Conservation (phyloP, 2,797 vertebrate species). For the Sebastes minor region DNA sequence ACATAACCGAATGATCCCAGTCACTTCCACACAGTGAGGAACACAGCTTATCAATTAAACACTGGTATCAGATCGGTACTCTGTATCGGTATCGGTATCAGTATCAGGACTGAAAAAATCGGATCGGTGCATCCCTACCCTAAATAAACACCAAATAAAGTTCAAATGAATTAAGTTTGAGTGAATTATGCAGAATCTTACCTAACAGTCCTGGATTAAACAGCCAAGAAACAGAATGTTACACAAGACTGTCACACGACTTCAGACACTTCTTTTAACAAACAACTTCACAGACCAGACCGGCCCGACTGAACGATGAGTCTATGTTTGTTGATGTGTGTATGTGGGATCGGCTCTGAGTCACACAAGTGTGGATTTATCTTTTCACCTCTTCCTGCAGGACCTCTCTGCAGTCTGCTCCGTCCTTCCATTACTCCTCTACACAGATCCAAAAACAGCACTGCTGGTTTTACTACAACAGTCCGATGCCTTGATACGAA, state of each 20-base stretch:
- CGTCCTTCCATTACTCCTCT: neutral
- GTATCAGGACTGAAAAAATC: too few relatives aligned
- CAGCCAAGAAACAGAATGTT: neutral
- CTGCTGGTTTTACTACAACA: neutral
- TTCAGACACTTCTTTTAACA: constrained; percentile 14
- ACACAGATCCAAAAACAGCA: neutral
- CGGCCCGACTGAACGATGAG: constrained; percentile 15
- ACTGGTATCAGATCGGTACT: too few relatives aligned
- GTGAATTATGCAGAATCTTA: neutral
- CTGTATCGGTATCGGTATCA: too few relatives aligned
- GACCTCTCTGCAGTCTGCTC: constrained; percentile 4
- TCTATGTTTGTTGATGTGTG: constrained; percentile 31
- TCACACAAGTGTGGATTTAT: constrained; percentile 37
- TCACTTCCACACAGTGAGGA: too few relatives aligned
- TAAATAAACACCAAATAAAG: neutral
- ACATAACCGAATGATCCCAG: too few relatives aligned
- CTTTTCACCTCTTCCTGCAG: constrained; percentile 27
- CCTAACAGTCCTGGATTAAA: constrained; percentile 2
- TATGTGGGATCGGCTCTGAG: constrained; percentile 37
- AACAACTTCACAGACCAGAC: constrained; percentile 7
- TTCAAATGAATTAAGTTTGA: neutral
- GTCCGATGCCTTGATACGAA: neutral
- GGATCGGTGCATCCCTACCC: too few relatives aligned
- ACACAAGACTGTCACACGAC: neutral
- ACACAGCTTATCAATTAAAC: too few relatives aligned